A percentile compares a stretch with the other conserved stretches of the same genome.
These are phyloP conservation scores for Pammene aurita DNA, from an alignment of 2,888 invertebrate species.

Conservation along the genomic window DNA sequence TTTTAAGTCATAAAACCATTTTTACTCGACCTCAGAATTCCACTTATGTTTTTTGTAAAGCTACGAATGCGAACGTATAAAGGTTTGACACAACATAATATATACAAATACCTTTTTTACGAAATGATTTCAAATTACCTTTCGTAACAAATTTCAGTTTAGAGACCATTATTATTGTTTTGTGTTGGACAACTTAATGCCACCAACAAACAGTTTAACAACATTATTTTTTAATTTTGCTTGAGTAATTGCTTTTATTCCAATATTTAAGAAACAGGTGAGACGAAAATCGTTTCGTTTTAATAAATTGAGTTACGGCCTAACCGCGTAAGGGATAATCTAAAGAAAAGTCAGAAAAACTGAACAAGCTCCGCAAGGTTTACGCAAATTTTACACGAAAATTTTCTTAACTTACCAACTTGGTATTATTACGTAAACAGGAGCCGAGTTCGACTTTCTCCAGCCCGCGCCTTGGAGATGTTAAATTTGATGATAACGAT, in stretches of 20 bases:
- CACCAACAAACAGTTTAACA: slow-evolving; percentile 1
- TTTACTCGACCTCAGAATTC: too few relatives aligned
- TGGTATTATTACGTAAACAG: slow-evolving; percentile 77
- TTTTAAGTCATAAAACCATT: too few relatives aligned
- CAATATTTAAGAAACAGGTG: slow-evolving; percentile 45
- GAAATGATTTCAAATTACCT: too few relatives aligned
- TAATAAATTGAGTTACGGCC: slow-evolving; percentile 64
- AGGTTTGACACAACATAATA: too few relatives aligned
- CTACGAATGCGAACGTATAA: too few relatives aligned
- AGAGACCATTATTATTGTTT: slow-evolving; percentile 5
- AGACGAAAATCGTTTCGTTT: slow-evolving; percentile 48
- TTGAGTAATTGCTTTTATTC: slow-evolving; percentile 17
- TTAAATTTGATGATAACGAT: slow-evolving; percentile 50
- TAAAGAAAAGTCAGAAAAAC: slow-evolving; percentile 68
- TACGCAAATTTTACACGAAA: slow-evolving; percentile 77
- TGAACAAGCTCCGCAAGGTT: slow-evolving; percentile 69
- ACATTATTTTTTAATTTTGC: slow-evolving; percentile 9
- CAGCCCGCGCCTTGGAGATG: slow-evolving; percentile 61
- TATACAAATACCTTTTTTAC: too few relatives aligned
- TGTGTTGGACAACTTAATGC: slow-evolving; percentile 13
- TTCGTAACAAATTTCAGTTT: too few relatives aligned
- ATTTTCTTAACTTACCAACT: slow-evolving; percentile 73
- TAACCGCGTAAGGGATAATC: slow-evolving; percentile 63
- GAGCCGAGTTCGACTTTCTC: slow-evolving; percentile 47
- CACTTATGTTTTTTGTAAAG: too few relatives aligned